These are phyloP conservation scores for Motacilla alba DNA, from an alignment of 2,113 vertebrate genomes.

Conservation along the genomic window DNA sequence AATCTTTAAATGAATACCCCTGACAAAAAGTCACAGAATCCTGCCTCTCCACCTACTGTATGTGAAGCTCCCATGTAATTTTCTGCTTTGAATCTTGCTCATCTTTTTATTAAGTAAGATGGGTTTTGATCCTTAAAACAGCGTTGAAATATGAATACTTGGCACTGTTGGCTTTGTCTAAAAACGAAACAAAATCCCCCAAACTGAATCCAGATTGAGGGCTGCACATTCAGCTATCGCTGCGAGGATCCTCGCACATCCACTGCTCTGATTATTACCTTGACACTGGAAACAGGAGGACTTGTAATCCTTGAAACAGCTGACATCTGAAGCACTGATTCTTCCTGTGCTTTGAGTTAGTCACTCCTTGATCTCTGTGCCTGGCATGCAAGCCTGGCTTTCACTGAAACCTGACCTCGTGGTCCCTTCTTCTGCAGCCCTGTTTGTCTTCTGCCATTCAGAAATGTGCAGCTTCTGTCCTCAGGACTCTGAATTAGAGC, in stretches of 20 bases:
- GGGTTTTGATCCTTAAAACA: constrained; percentile 58
- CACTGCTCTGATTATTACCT: constrained; percentile 30
- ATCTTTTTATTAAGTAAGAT: constrained; percentile 50
- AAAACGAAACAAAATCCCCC: constrained; percentile 51
- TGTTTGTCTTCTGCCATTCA: background rate
- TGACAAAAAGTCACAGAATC: background rate
- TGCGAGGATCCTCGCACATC: background rate
- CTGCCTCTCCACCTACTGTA: constrained; percentile 8
- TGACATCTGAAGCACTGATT: background rate
- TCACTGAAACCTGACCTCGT: constrained; percentile 34
- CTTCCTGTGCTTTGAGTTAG: constrained; percentile 51
- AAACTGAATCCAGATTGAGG: background rate
- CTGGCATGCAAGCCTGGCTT: constrained; percentile 20
- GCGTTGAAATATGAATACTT: constrained; percentile 13
- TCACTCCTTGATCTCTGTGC: background rate
- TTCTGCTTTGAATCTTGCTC: constrained; percentile 46
- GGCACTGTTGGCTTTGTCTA: constrained; percentile 20
- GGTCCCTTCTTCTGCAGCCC: background rate
- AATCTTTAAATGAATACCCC: background rate
- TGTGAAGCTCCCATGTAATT: constrained; percentile 50
- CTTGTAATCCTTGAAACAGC: constrained; percentile 9
- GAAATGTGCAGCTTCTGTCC: background rate
- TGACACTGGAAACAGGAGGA: constrained; percentile 4
- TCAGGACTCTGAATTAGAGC: constrained; percentile 36
- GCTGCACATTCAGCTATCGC: background rate